These are phyloP conservation scores for Arrhopalites spinosus DNA, from an alignment of 2,888 invertebrate genomes.

Conservation along the genomic window DNA sequence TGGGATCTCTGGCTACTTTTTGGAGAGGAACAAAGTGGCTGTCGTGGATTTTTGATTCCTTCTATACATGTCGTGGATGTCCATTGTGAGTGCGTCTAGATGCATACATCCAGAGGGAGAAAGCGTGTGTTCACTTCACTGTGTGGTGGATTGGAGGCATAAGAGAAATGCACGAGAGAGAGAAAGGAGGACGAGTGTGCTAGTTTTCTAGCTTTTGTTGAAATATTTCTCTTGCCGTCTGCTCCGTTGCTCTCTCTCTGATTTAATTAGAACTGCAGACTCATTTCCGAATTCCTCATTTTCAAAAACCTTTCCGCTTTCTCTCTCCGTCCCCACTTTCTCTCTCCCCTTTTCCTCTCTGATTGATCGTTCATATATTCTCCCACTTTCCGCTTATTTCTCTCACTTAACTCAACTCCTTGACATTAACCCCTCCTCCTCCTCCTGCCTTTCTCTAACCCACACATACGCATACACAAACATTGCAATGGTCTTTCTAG, in stretches of 20 bases:
- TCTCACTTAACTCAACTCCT: background rate
- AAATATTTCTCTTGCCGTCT: slow-evolving; percentile 4
- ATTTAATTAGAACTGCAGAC: slow-evolving; percentile 15
- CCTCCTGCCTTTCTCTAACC: background rate
- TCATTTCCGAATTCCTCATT: slow-evolving; percentile 27
- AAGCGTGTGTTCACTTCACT: background rate
- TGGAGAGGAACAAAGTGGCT: no score
- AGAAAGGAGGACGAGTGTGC: background rate
- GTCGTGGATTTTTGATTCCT: no score
- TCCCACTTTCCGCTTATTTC: background rate
- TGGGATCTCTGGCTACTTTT: no score
- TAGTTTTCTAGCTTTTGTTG: background rate
- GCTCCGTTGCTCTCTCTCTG: slow-evolving; percentile 8
- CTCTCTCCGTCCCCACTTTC: background rate
- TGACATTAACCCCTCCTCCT: background rate
- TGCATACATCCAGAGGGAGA: no score
- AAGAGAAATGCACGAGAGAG: background rate
- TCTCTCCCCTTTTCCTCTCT: background rate
- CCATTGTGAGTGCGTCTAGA: background rate
- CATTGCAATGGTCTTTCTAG: no score
- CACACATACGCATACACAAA: background rate
- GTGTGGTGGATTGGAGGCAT: background rate
- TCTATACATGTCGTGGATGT: background rate
- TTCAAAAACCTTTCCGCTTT: background rate
- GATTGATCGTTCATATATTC: background rate